Base-by-base conservation (phyloP, 2,113 vertebrate genomes). In the Pteropus alecto region DNA sequence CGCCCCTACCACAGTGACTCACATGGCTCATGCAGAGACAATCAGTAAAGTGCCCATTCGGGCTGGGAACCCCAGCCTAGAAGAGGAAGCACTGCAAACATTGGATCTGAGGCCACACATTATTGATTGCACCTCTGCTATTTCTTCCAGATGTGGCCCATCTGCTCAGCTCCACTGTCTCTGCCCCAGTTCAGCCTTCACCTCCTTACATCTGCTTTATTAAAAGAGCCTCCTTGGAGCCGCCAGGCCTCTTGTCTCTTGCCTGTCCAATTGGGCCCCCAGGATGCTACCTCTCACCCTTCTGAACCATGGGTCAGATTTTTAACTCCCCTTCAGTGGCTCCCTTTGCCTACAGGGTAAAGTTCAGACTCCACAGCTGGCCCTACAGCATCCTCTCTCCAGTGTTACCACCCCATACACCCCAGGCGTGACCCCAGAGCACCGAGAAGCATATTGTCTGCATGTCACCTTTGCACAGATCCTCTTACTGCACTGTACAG, bases 61-160 rank as follows among this genome's bases (percentile, higher is more conserved):
- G 33, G 18, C 33, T 35, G 43, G 51, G 54, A 87, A 21, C 11
- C 26, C 11, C 26, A 48, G 58, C 16, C 43, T 26, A 19, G 28
- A 22, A 74, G 38, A 46, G 9, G 16, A 56, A 19, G 0, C 26
- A 33, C 0, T 14, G 22, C 8, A 38, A 30, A 41, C 2, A 1
- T 3, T 1, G 1, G 14, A 5, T 48, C 21, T 21, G n/a, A 2
- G 24, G 28, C 24, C 33, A 21, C 16, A 1, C 15, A 33, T 41
- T 7, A 12, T 7, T 2, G 3, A 7, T 0, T 3, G 6, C 12
- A 24, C 51, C n/a, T 46, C 81, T 35, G 74, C 56, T 54, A 1
- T 35, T 61, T 51, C 74, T 43, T 71, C 58, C 6, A 26, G 16
- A 30, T 3, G 6, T 3, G 28, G 71, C 24, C 48, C 68, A 15